Base-by-base conservation (phyloP, 2,797 vertebrate species). In the Eulemur albifrons region DNA sequence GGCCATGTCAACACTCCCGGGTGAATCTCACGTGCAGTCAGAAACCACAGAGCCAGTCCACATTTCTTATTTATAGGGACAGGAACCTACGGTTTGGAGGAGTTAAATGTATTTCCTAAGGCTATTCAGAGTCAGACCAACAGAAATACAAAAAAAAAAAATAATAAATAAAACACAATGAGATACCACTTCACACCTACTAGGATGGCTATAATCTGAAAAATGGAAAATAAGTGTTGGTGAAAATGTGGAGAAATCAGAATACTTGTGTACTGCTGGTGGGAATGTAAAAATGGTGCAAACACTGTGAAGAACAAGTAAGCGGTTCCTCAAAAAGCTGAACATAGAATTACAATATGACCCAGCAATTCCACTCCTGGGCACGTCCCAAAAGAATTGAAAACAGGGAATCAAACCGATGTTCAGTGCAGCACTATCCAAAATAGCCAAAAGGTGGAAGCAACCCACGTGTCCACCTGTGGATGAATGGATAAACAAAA, bases 241-340 rank as follows among this genome's bases (percentile, higher is more conserved):
- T 5, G 5, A 81, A 54, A 54, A 50, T 11, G 14, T 32, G 75
- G 59, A 61, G 35, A 63, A 84, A 70, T 0, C 2, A 7, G 72
- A 63, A 59, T 25, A 38, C 69, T 27, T 1, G 0, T 1, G 7
- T 14, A 57, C 10, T 23, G 17, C 61, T 48, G 75, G n/a, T 5
- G 12, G 15, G n/a, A 50, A 81, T 6, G 15, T 32, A 69, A 67
- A 38, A 57, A 38, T 15, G 43, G 43, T 14, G 14, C 38, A 10
- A 63, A 72, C 1, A 32, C 76, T 23, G 12, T 38, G 40, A 12
- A 48, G n/a, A 81, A 10, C 20, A 35, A 21, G n/a, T 11, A 20
- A 30, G 40, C 1, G 0, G 15, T 27, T 92, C 76, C 88, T 85
- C 75, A 50, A 45, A 88, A 43, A 85, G 32, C 40, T 38, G 25